phyloP scores from a whole-genome alignment of 2,113 vertebrate genomes.

The Gopherus evgoodei region DNA sequence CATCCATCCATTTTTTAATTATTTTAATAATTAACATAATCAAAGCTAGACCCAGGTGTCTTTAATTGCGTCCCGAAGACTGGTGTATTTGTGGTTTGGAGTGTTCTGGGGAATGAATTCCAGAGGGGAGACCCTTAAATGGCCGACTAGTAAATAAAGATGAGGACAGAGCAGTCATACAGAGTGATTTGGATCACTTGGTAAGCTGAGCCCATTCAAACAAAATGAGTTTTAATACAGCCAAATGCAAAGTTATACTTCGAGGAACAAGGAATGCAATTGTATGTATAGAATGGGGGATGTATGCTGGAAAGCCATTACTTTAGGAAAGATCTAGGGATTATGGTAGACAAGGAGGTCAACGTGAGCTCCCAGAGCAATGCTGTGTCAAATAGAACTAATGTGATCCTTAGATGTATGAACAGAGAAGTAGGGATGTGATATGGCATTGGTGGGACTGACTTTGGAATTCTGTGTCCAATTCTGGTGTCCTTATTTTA shows the following conservation, averaged over 20 bases:
- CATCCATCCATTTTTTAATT: background rate
- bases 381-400: background rate
- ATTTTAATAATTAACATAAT: too few relatives aligned
- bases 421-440: background rate
- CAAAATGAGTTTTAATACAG: too few relatives aligned
- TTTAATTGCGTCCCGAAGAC: background rate
- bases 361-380: background rate
- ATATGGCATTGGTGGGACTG: background rate
- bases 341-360: background rate
- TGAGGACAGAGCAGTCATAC: too few relatives aligned
- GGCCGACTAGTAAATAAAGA: too few relatives aligned
- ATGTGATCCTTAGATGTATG: background rate
- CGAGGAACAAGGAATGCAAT: background rate
- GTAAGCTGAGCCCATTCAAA: too few relatives aligned
- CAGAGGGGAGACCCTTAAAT: background rate
- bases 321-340: background rate
- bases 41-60: background rate
- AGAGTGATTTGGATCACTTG: too few relatives aligned
- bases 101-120: background rate
- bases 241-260: background rate
- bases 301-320: background rate
- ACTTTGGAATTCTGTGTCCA: background rate
- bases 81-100: background rate
- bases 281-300: background rate
- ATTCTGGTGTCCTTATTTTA: background rate